These are phyloP conservation scores for Agapornis canus DNA, from an alignment of 2,797 vertebrate species.

Conservation along the genomic window DNA sequence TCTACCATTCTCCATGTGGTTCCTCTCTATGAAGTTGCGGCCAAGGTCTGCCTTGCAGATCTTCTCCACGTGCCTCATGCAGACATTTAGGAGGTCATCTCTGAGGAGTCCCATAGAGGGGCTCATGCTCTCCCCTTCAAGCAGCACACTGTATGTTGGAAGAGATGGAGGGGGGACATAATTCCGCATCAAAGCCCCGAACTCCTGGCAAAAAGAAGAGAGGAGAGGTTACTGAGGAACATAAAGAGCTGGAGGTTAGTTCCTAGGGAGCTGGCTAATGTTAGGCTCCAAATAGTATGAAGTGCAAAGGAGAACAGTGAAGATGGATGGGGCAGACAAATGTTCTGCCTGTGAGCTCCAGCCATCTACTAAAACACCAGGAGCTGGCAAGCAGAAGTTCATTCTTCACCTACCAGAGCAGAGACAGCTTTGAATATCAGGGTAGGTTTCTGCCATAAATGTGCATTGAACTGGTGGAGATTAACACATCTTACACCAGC, in stretches of 20 bases:
- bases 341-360: background rate
- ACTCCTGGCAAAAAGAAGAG: constrained; percentile 71
- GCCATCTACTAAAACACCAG: background rate
- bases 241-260: rapidly evolving
- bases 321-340: background rate
- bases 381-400: rapidly evolving
- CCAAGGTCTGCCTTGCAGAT: constrained; percentile 79
- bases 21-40: constrained; percentile 81
- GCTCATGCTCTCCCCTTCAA: constrained; percentile 80
- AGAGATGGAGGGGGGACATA: constrained; percentile 79
- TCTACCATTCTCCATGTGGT: constrained; percentile 80
- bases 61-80: constrained; percentile 81
- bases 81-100: constrained; percentile 77
- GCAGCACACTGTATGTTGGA: constrained; percentile 79
- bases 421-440: background rate
- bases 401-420: background rate
- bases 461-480: background rate
- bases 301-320: background rate
- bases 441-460: background rate
- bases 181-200: constrained; percentile 79
- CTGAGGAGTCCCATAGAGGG: constrained; percentile 77
- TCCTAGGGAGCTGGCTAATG: background rate
- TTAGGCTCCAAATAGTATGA: background rate
- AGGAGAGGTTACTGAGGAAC: background rate
- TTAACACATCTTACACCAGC: rapidly evolving